Percentiles rank a stretch among this genome's conserved stretches.
These are phyloP conservation scores for Lasioglossum figueresi DNA, from an alignment of 2,888 invertebrate genomes.

Conservation along the genomic window DNA sequence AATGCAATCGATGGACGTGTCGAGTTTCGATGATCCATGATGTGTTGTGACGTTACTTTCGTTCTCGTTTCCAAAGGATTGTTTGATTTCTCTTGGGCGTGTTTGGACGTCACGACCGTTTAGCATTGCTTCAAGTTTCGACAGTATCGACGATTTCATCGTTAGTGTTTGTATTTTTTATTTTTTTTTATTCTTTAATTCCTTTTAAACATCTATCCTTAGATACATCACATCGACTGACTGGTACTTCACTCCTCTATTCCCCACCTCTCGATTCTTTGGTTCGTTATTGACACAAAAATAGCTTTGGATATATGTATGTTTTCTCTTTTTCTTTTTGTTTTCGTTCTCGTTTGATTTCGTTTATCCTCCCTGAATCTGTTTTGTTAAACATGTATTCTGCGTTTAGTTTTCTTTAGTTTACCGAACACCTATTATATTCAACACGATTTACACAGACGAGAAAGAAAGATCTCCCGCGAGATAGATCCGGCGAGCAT, in stretches of 20 bases:
- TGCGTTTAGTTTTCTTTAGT: slow-evolving; percentile 48
- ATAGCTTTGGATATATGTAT: slow-evolving; percentile 72
- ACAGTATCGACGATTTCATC: slow-evolving; percentile 52
- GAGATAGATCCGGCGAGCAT: slow-evolving; percentile 66
- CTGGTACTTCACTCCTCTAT: slow-evolving; percentile 50
- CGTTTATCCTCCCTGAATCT: slow-evolving; percentile 14
- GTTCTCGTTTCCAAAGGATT: not conserved
- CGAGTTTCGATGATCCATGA: slow-evolving; percentile 14
- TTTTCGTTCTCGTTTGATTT: slow-evolving; percentile 33
- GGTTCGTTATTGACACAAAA: slow-evolving; percentile 71
- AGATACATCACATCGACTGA: slow-evolving; percentile 73
- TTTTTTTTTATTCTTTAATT: slow-evolving; percentile 48
- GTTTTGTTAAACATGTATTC: slow-evolving; percentile 9
- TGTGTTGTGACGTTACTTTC: not conserved
- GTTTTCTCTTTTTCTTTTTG: slow-evolving; percentile 32
- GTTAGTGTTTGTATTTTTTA: slow-evolving; percentile 60
- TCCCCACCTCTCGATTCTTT: slow-evolving; percentile 25
- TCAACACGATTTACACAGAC: slow-evolving; percentile 75
- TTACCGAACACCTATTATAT: slow-evolving; percentile 75
- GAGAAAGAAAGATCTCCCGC: slow-evolving; percentile 23
- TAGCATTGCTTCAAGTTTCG: slow-evolving; percentile 62
- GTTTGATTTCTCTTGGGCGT: not conserved
- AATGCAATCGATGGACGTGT: slow-evolving; percentile 28
- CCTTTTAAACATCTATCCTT: slow-evolving; percentile 73
- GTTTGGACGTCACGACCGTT: slow-evolving; percentile 36